phyloP scores from a whole-genome alignment of 2,113 vertebrate genomes.

The Leiothrix lutea region DNA sequence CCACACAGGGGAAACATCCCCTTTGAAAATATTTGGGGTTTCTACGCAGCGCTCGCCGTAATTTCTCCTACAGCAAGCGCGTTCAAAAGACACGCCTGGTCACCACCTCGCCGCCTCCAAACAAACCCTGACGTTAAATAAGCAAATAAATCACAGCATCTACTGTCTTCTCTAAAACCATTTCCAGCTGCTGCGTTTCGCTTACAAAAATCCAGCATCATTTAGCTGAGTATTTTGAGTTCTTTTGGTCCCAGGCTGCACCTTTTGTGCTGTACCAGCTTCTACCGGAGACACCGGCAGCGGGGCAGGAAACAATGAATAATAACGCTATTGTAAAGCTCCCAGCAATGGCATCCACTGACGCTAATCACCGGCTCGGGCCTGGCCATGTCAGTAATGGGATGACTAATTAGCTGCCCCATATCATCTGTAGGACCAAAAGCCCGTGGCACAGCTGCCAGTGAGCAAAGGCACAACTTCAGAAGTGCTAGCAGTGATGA shows the following conservation, averaged over 20 bases:
- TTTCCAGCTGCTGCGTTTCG: neutral
- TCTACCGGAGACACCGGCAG: neutral
- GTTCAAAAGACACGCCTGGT: neutral
- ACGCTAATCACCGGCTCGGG: neutral
- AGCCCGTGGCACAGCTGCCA: neutral
- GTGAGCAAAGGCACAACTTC: neutral
- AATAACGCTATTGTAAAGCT: conserved; percentile 21
- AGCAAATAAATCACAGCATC: neutral
- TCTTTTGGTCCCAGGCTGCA: neutral
- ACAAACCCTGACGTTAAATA: conserved; percentile 9
- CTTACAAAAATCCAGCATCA: neutral
- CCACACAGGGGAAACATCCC: conserved; percentile 48
- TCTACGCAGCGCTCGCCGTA: neutral
- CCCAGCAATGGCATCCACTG: neutral
- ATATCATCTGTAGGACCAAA: neutral
- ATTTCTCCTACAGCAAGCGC: neutral
- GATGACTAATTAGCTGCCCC: neutral
- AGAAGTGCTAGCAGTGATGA: neutral
- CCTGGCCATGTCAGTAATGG: neutral
- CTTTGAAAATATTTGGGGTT: conserved; percentile 65
- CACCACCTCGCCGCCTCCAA: neutral
- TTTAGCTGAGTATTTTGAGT: neutral
- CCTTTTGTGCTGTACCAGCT: neutral
- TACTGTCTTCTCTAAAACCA: neutral
- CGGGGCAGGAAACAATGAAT: conserved; percentile 50